These are phyloP conservation scores for Microtus pennsylvanicus DNA, from an alignment of 2,113 vertebrate genomes.

Conservation along the genomic window DNA sequence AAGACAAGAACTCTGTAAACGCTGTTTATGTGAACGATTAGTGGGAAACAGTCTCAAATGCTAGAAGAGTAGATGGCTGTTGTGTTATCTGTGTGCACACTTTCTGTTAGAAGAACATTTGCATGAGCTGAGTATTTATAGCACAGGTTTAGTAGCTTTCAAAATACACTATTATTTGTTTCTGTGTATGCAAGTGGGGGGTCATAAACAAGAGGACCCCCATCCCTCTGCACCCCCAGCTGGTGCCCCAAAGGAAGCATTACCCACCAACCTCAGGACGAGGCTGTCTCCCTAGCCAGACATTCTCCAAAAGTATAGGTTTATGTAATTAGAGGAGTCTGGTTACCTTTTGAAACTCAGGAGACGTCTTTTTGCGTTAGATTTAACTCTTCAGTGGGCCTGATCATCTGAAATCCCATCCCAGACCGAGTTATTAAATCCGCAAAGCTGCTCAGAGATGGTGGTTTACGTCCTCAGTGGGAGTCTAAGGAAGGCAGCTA, in stretches of 20 bases:
- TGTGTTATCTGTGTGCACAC: not conserved
- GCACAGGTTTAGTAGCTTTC: conserved; percentile 45
- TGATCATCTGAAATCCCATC: not conserved
- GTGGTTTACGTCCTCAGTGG: not conserved
- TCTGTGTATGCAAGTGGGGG: not conserved
- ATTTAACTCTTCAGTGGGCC: not conserved
- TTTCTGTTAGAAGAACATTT: conserved; percentile 62
- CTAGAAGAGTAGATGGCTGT: not conserved
- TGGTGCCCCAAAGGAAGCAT: not conserved
- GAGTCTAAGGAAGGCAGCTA: not conserved
- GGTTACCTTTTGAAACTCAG: not conserved
- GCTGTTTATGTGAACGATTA: not conserved
- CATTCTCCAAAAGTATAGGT: not conserved
- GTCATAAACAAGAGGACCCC: conserved; percentile 5
- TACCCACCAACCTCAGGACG: not conserved
- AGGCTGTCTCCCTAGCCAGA: not conserved
- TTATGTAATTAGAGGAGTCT: not conserved
- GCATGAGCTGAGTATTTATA: conserved; percentile 61
- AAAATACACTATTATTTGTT: conserved; percentile 15
- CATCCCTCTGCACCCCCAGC: not conserved
- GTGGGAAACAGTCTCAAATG: conserved; percentile 24
- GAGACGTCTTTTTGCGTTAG: not conserved
- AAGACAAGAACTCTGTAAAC: conserved; percentile 13
- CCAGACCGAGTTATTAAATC: not conserved
- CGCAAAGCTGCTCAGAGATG: not conserved